phyloP scores from a whole-genome alignment of 2,113 vertebrate genomes.

The Tachysurus fulvidraco region DNA sequence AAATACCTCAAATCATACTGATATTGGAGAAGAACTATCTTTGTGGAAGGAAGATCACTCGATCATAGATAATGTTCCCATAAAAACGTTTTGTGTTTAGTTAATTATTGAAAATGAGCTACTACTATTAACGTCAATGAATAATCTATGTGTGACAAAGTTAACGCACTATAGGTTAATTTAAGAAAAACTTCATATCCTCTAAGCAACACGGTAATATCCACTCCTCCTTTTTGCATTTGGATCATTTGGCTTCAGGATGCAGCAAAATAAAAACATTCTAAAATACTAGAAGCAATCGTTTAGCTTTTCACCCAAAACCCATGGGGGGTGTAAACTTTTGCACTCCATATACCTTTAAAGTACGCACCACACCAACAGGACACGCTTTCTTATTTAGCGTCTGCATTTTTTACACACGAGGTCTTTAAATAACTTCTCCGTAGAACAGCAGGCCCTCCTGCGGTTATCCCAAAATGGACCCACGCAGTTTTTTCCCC shows the following conservation, averaged over 20 bases:
- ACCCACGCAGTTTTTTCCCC: constrained; percentile 7
- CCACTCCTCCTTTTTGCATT: neutral
- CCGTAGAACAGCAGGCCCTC: constrained; percentile 27
- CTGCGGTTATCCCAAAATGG: constrained; percentile 30
- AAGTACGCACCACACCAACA: neutral
- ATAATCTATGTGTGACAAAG: neutral
- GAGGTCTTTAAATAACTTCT: constrained; percentile 27
- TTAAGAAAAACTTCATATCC: neutral
- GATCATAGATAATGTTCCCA: too few species aligned
- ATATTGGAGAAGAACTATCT: too few species aligned
- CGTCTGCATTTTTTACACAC: neutral
- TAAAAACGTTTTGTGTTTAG: too few species aligned
- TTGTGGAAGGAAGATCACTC: too few species aligned
- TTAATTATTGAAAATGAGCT: too few species aligned
- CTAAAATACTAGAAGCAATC: neutral
- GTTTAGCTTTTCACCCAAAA: neutral
- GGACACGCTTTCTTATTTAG: constrained; percentile 4
- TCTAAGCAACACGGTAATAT: neutral
- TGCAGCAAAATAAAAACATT: neutral
- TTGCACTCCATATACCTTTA: neutral
- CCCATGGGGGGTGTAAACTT: neutral
- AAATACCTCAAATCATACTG: too few species aligned
- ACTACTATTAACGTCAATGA: too few species aligned
- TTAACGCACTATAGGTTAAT: neutral
- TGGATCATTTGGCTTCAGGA: neutral